Evolutionary conservation across 2,888 invertebrate species (phyloP), one percentile per base, ranked within the genome.

Genomic region (Cheilosia soror): DNA sequence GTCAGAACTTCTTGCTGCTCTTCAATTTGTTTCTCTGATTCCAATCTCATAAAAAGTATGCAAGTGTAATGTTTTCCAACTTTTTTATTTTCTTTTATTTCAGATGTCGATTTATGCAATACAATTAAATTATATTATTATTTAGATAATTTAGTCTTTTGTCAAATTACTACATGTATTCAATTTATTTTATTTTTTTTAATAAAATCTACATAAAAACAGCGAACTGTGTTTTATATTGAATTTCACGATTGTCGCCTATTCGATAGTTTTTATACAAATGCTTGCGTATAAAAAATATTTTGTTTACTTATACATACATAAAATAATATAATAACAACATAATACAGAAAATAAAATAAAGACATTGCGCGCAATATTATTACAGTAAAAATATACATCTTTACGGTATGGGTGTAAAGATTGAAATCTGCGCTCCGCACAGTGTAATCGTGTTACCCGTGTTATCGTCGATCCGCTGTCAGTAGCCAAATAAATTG

Each of bases 221-320:
- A 68, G 11, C 5, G 42, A 42, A 42, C 42, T 6, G 15, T 44
- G 6, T 27, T 29, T 60, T 60, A 42, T 13, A 11, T 13, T 40
- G 2, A 20, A 29, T 13, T 47, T 27, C 20, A 20, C 3, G 15
- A 47, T 15, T 15, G 20, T 20, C 9, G 58, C 42, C 15, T 63
- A 63, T 49, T 49, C 65, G 37, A 47, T n/a, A 37, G 27, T 20
- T 7, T 47, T 57, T 58, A 57, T 31, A 57, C 55, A 66, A 65
- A 55, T 55, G 57, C 33, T 47, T 44, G 68, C 37, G 20, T 37
- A 37, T 63, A 71, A 53, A 72, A 37, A 60, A 79, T 72, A 66
- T 53, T 60, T 42, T 5, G 37, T 29, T 66, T 66, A 29, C 47
- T 25, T 63, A 69, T 11, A 33, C n/a, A 55, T 37, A 62, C 25